These are phyloP conservation scores for Tenodera sinensis DNA, from an alignment of 2,888 invertebrate species.

Conservation along the genomic window DNA sequence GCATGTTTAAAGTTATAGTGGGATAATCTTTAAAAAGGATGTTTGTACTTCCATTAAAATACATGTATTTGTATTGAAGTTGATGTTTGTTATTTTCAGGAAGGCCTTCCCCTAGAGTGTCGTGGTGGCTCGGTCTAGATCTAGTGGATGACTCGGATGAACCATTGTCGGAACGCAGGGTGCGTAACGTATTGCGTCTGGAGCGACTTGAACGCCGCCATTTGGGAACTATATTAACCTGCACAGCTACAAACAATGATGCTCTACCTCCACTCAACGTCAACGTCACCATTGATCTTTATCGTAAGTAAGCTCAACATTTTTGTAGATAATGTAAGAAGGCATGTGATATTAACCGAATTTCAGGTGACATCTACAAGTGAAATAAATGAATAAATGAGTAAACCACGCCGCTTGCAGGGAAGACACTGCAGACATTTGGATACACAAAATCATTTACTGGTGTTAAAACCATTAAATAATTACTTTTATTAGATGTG, in stretches of 20 bases:
- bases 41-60: no score
- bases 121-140: conserved; percentile 74
- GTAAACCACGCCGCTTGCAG: no score
- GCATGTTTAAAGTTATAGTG: no score
- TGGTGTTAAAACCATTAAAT: no score
- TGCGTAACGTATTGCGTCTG: conserved; percentile 65
- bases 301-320: conserved; percentile 57
- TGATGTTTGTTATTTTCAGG: conserved; percentile 48
- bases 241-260: conserved; percentile 70
- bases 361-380: background rate
- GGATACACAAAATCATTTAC: no score
- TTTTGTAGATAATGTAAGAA: background rate
- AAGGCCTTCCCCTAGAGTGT: conserved; percentile 67
- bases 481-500: no score
- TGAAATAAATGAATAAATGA: background rate
- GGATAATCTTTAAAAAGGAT: no score
- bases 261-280: conserved; percentile 65
- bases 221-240: conserved; percentile 64
- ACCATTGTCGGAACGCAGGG: conserved; percentile 60
- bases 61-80: no score
- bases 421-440: fast-evolving
- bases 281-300: conserved; percentile 65
- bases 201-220: conserved; percentile 66
- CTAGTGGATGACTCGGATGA: conserved; percentile 68
- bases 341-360: background rate